Percentiles rank a stretch among this genome's conserved stretches.
These are phyloP conservation scores for Orchestes rusci DNA, from an alignment of 2,888 invertebrate species.

Conservation along the genomic window DNA sequence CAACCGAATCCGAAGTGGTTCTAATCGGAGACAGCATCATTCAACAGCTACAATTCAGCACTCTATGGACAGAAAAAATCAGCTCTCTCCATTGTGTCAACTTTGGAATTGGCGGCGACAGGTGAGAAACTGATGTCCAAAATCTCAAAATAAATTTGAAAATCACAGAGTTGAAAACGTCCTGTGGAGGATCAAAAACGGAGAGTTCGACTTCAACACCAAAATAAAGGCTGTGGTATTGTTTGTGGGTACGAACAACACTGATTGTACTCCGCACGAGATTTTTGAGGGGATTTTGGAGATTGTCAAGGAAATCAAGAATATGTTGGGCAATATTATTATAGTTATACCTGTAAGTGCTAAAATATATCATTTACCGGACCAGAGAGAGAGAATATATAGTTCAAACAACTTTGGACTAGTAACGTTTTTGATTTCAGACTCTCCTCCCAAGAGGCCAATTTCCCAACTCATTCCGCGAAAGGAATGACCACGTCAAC, in stretches of 20 bases:
- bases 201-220: slow-evolving; percentile 58
- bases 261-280: slow-evolving; percentile 53
- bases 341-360: slow-evolving; percentile 52
- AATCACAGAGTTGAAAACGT: slow-evolving; percentile 53
- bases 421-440: slow-evolving; percentile 37
- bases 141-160: background rate
- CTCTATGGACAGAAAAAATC: slow-evolving; percentile 58
- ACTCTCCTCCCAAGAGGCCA: slow-evolving; percentile 61
- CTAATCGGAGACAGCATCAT: slow-evolving; percentile 64
- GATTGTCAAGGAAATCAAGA: slow-evolving; percentile 50
- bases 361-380: too few relatives aligned
- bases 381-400: background rate
- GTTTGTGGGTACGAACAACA: slow-evolving; percentile 61
- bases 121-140: slow-evolving; percentile 31
- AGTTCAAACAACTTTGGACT: slow-evolving; percentile 1
- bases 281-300: slow-evolving; percentile 55
- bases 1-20: slow-evolving; percentile 57
- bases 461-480: slow-evolving; percentile 54
- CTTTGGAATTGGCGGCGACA: slow-evolving; percentile 63
- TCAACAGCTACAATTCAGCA: slow-evolving; percentile 52
- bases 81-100: slow-evolving; percentile 62
- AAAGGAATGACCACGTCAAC: slow-evolving; percentile 55
- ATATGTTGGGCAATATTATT: slow-evolving; percentile 49
- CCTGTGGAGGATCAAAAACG: slow-evolving; percentile 61
- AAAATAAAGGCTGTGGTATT: slow-evolving; percentile 61